These are phyloP conservation scores for Idaea dimidiata DNA, from an alignment of 2,888 invertebrate species.

Conservation along the genomic window DNA sequence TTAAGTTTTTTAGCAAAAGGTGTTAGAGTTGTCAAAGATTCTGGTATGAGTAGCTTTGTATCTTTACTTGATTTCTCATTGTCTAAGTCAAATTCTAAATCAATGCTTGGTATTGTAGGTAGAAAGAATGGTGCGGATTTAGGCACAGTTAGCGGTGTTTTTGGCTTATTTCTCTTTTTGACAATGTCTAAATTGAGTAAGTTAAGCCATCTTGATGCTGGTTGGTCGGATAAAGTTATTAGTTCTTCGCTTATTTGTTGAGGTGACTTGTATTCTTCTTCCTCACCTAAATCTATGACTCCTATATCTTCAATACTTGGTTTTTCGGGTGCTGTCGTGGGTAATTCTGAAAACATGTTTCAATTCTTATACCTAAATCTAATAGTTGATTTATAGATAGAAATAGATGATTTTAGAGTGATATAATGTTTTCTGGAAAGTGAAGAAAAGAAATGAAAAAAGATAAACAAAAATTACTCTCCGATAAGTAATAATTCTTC, in stretches of 20 bases:
- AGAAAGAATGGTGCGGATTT: constrained; percentile 97
- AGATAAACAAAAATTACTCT: not conserved
- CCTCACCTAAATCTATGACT: constrained; percentile 65
- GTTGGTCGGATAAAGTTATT: constrained; percentile 91
- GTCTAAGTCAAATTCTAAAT: constrained; percentile 89
- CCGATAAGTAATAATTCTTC: not conserved
- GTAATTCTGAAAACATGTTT: constrained; percentile 51
- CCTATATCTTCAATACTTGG: constrained; percentile 69
- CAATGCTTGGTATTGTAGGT: constrained; percentile 92
- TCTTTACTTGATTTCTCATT: constrained; percentile 58
- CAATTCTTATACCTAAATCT: not conserved
- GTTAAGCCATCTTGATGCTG: constrained; percentile 95
- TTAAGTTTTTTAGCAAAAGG: constrained; percentile 84
- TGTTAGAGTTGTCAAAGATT: constrained; percentile 84
- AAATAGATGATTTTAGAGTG: not conserved
- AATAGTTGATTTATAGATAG: not conserved
- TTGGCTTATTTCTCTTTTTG: constrained; percentile 94
- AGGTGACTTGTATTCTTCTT: constrained; percentile 84
- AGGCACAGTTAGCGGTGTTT: constrained; percentile 88
- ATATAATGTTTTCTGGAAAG: not conserved
- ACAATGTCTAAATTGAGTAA: constrained; percentile 92
- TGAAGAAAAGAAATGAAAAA: not conserved
- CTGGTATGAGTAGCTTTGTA: constrained; percentile 79
- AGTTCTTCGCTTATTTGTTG: constrained; percentile 88
- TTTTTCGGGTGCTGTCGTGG: constrained; percentile 70